Conservation (phyloP, 2,888 invertebrate genomes). For the Hipparchia sbordonii region DNA sequence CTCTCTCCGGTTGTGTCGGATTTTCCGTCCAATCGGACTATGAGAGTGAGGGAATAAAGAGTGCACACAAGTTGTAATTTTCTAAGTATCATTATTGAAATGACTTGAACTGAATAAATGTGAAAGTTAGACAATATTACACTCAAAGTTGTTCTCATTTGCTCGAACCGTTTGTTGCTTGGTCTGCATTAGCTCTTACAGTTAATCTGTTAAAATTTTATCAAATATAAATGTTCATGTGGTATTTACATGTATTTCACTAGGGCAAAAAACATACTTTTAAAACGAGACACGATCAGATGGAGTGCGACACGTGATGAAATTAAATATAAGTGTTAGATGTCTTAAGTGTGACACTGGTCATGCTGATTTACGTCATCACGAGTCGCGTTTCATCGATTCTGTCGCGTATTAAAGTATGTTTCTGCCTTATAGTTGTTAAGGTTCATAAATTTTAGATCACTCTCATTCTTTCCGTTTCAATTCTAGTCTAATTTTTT, state of each 20-base stretch:
- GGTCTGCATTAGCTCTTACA: neutral
- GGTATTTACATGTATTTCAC: constrained; percentile 11
- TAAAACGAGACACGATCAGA: neutral
- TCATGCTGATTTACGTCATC: neutral
- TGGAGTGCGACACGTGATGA: neutral
- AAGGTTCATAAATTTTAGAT: constrained; percentile 43
- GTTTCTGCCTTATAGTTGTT: constrained; percentile 12
- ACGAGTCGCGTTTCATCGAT: neutral
- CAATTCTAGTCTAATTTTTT: constrained; percentile 60
- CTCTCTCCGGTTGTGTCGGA: no score
- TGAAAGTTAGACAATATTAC: no score
- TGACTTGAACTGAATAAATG: neutral
- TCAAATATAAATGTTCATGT: constrained; percentile 44
- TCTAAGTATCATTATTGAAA: no score
- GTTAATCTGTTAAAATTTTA: constrained; percentile 45
- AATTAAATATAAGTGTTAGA: neutral
- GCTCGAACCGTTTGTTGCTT: neutral
- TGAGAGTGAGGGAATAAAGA: no score
- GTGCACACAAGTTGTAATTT: no score
- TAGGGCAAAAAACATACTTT: neutral
- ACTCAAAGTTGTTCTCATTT: no score
- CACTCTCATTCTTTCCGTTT: constrained; percentile 43
- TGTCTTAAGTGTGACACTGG: neutral
- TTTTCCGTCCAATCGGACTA: no score
- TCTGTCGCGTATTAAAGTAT: neutral